These are phyloP conservation scores for Rhincodon typus DNA, from an alignment of 2,797 vertebrate species.

Conservation along the genomic window DNA sequence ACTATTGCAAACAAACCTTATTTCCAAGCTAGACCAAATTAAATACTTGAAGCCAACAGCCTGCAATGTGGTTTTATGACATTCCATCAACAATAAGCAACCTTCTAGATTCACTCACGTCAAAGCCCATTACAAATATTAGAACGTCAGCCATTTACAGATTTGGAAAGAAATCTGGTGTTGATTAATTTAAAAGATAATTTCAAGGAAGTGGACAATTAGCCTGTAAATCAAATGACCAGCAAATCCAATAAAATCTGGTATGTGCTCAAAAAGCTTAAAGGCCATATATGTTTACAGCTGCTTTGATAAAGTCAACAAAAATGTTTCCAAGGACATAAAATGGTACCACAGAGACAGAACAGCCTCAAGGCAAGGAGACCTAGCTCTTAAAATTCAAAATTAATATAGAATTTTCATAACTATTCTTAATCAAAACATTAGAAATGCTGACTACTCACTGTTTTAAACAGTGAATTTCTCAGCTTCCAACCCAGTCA, in stretches of 20 bases:
- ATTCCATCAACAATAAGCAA: background rate
- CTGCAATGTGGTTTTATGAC: background rate
- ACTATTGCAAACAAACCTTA: background rate
- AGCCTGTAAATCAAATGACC: background rate
- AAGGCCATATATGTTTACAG: background rate
- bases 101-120: background rate
- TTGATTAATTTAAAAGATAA: no score
- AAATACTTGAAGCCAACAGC: background rate
- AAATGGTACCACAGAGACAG: background rate
- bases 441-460: background rate
- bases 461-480: no score
- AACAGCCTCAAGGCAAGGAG: background rate
- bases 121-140: background rate
- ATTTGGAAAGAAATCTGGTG: background rate
- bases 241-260: background rate
- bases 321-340: background rate
- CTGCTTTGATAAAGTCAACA: background rate
- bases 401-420: background rate
- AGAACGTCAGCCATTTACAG: background rate
- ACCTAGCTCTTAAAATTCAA: no score
- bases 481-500: background rate
- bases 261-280: background rate
- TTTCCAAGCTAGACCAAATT: background rate
- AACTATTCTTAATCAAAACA: background rate
- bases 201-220: background rate